Conservation (phyloP, 2,888 invertebrate species). For the Zhuqinia jingwanae region DNA sequence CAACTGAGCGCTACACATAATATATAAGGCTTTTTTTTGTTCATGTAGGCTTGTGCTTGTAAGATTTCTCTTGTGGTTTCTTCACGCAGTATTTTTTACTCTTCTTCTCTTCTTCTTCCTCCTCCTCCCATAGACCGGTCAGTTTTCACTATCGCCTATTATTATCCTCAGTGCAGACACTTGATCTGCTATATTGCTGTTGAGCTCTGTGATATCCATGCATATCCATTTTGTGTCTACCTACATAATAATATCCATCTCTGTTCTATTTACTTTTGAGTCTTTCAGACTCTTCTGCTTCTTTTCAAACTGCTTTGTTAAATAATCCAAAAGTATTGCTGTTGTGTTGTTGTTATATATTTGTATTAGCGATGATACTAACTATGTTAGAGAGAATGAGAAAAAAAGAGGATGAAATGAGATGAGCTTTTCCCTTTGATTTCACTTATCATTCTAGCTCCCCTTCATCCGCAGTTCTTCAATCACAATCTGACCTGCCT, state of each 20-base stretch:
- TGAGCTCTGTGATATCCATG: background rate
- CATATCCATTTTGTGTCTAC: too few species aligned
- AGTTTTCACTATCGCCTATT: constrained; percentile 44
- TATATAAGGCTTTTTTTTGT: background rate
- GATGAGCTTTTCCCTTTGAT: constrained; percentile 23
- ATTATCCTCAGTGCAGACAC: constrained; percentile 22
- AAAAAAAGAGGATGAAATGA: constrained; percentile 13
- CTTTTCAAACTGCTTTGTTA: constrained; percentile 3
- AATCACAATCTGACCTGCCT: constrained; percentile 44
- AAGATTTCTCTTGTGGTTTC: constrained; percentile 41
- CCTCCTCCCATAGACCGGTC: constrained; percentile 15
- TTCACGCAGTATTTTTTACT: background rate
- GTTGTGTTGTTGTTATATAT: constrained; percentile 5
- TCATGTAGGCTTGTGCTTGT: background rate
- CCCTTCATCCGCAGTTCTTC: constrained; percentile 3
- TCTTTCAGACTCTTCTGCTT: background rate
- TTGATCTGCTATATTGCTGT: background rate
- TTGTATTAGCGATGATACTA: constrained; percentile 26
- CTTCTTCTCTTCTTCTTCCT: background rate
- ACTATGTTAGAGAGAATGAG: background rate
- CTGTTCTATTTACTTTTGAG: constrained; percentile 4
- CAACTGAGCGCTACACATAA: too few species aligned
- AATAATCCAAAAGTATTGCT: constrained; percentile 37
- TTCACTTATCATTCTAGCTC: constrained; percentile 7
- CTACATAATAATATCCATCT: background rate